Percentiles rank a stretch among this genome's conserved stretches.
Conservation (phyloP, 2,797 vertebrate species). For the Gallinago stenura region DNA sequence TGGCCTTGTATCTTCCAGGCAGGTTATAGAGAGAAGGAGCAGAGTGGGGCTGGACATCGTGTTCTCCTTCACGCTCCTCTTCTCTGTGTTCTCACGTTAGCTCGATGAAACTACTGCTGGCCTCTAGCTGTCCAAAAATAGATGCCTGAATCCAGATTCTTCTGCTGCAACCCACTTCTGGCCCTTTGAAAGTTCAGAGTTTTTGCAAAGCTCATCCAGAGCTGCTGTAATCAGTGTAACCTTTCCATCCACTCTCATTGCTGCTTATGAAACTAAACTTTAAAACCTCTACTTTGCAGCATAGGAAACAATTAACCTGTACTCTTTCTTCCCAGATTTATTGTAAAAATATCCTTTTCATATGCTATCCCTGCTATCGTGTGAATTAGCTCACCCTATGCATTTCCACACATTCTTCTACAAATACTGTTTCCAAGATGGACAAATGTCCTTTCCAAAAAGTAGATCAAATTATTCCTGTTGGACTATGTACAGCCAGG, state of each 20-base stretch:
- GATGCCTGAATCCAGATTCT: background rate
- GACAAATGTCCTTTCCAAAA: background rate
- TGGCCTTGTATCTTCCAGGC: background rate
- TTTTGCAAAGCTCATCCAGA: background rate
- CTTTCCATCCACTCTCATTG: background rate
- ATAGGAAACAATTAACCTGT: background rate
- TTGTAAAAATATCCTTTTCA: background rate
- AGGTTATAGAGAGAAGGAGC: background rate
- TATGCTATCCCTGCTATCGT: background rate
- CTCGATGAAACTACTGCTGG: background rate
- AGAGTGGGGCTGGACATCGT: background rate
- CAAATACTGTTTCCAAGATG: background rate
- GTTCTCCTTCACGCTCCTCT: background rate
- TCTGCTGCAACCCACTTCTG: background rate
- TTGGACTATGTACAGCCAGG: background rate
- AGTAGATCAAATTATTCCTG: background rate
- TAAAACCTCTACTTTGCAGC: background rate
- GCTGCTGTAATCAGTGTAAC: background rate
- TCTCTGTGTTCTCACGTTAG: background rate
- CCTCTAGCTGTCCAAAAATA: background rate
- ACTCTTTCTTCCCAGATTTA: background rate
- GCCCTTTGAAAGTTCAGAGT: background rate
- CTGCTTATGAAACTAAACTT: background rate
- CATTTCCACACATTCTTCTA: background rate
- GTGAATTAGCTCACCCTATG: background rate